Base-by-base conservation (phyloP, 1,140 invertebrate species). In the Lordiphosa clarofinis region DNA sequence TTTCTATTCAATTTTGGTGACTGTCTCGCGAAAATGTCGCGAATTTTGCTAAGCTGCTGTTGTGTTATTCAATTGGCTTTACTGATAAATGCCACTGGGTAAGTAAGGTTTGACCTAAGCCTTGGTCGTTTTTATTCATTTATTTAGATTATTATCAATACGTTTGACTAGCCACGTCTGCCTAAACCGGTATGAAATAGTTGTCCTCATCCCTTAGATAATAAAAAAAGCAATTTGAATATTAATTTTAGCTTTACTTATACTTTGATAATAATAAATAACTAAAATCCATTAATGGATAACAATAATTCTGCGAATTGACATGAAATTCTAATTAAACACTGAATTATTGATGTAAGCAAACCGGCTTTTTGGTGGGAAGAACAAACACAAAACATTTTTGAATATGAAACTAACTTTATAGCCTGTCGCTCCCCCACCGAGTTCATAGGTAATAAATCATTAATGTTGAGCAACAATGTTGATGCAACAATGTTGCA, bases 11-110 rank as follows among this genome's bases (percentile, higher is more conserved):
- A n/a, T n/a, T n/a, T n/a, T n/a, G n/a, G n/a, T n/a, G n/a, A n/a
- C n/a, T n/a, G n/a, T n/a, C n/a, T n/a, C n/a, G n/a, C n/a, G 44
- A 70, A 49, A 4, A 81, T 81, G 75, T 24, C 60, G 58, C 79
- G 68, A 11, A 6, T 46, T 36, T 53, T 68, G 11, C 15, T 72
- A 33, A 44, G 37, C 42, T 44, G 39, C 9, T 60, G 57, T 52
- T 0, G 24, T 28, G 1, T 75, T 4, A 15, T 82, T 19, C 75
- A 82, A 68, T 64, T 46, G 48, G 75, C 48, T 38, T n/a, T 82
- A 11, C 39, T 75, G 10, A 56, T 75, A 36, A 58, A 52, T 56
- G 75, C 66, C 44, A 60, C 55, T 10, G 76, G 72, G 75, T 82
- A 35, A 61, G 76, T 69, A n/a, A 2, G 8, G 24, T 6, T 48